Evolutionary conservation across 2,888 invertebrate species (phyloP), one percentile per base, ranked within the genome.

Genomic region (Deroplatys truncata): DNA sequence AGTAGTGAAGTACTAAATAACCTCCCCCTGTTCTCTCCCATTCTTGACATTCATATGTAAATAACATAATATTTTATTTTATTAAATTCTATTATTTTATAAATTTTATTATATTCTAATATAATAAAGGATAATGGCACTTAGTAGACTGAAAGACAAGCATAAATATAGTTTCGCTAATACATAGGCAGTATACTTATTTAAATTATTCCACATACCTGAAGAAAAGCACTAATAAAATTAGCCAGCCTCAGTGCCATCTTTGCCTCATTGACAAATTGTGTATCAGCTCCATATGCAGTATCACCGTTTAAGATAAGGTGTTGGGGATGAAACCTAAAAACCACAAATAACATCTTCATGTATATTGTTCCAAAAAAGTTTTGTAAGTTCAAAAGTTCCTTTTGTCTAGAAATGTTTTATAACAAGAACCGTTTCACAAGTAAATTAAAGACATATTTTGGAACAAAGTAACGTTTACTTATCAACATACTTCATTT

Each of bases 241-340:
- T 99, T 99, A 0, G 99, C 98, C 88, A 99, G 94, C 86, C 99
- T 95, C n/a, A 98, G 95, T 4, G 99, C 99, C 97, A 98, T 98
- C 93, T 98, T 97, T 0, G 99, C 99, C 94, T 99, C 98, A 92
- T 98, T 98, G 92, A 97, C 97, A 92, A 98, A 98, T 93, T 98
- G 98, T 91, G 97, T 96, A 92, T 98, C 96, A 0, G 97, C 97
- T 0, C 98, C 98, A 92, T 94, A 98, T 82, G 96, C 96, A 86
- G 98, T 96, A 93, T 99, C 98, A 0, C 99, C 99, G 88, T 97
- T 97, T 83, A 99, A 94, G 90, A 94, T 93, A 84, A 98, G 94
- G 92, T 98, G 96, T 90, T 97, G 95, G 0, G 96, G 96, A 90
- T 96, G 95, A 92, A 96, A 97, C 91, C 96, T 96, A 92, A 85